Percentiles rank a stretch among this genome's conserved stretches.
These are phyloP conservation scores for Branchipolynoe longqiensis DNA, from an alignment of 2,888 invertebrate species.

Conservation along the genomic window DNA sequence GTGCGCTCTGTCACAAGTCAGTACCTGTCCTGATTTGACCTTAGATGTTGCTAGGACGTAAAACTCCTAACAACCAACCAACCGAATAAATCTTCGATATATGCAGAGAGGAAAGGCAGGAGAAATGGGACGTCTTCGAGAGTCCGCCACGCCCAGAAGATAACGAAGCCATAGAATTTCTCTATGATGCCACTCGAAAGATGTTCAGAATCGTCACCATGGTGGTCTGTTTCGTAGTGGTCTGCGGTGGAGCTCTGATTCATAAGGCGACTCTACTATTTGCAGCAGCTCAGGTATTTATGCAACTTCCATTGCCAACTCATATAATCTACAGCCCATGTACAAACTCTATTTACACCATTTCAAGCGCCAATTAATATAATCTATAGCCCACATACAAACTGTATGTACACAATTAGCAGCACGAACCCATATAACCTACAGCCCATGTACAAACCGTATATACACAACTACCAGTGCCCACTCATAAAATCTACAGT, in stretches of 20 bases:
- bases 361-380: too few relatives aligned
- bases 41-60: too few relatives aligned
- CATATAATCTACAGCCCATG: not conserved
- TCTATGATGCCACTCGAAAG: slow-evolving; percentile 4
- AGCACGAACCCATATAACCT: too few relatives aligned
- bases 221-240: slow-evolving; percentile 6
- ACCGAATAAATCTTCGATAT: too few relatives aligned
- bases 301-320: not conserved
- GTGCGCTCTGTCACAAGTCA: too few relatives aligned
- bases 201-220: slow-evolving; percentile 32
- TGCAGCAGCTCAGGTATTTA: slow-evolving; percentile 31
- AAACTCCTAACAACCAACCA: too few relatives aligned
- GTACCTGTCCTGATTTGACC: too few relatives aligned
- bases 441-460: too few relatives aligned
- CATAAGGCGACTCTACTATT: slow-evolving; percentile 28
- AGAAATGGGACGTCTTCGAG: slow-evolving; percentile 17
- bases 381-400: too few relatives aligned
- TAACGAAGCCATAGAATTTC: not conserved
- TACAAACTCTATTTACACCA: not conserved
- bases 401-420: too few relatives aligned
- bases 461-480: too few relatives aligned
- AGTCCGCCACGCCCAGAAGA: not conserved
- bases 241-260: not conserved
- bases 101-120: not conserved
- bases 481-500: too few relatives aligned